phyloP scores from a whole-genome alignment of 2,797 vertebrate species.

The Sebastes iracundus region DNA sequence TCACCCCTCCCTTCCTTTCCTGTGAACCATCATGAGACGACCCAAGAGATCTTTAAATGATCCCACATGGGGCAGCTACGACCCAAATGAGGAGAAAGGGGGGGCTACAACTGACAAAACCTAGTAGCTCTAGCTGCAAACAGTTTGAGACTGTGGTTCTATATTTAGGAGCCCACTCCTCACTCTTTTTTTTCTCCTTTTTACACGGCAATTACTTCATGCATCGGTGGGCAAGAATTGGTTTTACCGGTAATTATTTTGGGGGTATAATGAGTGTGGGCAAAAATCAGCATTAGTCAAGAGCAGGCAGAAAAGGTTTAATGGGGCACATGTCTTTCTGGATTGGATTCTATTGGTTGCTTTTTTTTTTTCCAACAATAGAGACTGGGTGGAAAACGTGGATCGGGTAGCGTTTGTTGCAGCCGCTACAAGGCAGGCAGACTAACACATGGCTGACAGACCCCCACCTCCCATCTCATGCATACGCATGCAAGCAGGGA shows the following conservation, averaged over 20 bases:
- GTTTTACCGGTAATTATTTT: constrained; percentile 72
- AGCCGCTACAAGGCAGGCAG: constrained; percentile 60
- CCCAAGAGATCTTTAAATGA: constrained; percentile 64
- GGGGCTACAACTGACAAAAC: constrained; percentile 43
- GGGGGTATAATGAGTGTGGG: constrained; percentile 65
- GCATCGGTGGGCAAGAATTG: constrained; percentile 67
- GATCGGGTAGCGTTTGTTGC: constrained; percentile 51
- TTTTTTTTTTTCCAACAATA: constrained; percentile 22
- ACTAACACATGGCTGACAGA: constrained; percentile 79
- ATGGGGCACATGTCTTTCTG: constrained; percentile 37
- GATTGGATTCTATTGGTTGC: constrained; percentile 14
- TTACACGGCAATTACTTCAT: constrained; percentile 70
- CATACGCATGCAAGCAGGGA: constrained; percentile 21
- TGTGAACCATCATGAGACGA: constrained; percentile 50
- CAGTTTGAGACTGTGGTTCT: constrained; percentile 45
- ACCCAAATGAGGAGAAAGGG: constrained; percentile 29
- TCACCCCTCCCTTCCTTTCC: constrained; percentile 28
- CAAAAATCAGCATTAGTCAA: constrained; percentile 57
- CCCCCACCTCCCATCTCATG: constrained; percentile 36
- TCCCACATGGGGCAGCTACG: constrained; percentile 70
- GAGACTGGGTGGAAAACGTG: constrained; percentile 47
- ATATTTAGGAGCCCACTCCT: constrained; percentile 57
- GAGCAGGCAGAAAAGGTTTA: constrained; percentile 46
- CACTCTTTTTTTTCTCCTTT: constrained; percentile 5
- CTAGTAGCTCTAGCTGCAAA: constrained; percentile 46